A percentile compares a stretch with the other conserved stretches of the same genome.
These are phyloP conservation scores for Taenioides sp. DNA, from an alignment of 2,797 vertebrate genomes.

Conservation along the genomic window DNA sequence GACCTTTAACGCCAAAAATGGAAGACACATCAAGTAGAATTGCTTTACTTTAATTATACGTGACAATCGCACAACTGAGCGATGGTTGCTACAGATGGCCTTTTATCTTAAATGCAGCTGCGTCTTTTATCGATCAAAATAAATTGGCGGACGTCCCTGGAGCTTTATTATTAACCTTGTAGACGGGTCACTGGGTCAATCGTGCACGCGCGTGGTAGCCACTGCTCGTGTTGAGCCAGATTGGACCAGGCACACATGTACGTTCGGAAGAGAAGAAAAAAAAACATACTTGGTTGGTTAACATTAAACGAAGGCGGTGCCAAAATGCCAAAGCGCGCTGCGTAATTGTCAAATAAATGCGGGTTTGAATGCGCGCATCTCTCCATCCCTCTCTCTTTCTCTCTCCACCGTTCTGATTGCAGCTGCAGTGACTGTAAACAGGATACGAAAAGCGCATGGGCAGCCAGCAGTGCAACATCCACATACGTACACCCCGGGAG, in stretches of 20 bases:
- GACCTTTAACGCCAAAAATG: too few relatives aligned
- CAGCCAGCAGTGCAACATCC: conserved; percentile 54
- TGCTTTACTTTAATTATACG: too few relatives aligned
- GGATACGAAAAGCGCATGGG: conserved; percentile 72
- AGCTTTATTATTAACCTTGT: not conserved
- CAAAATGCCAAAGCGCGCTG: not conserved
- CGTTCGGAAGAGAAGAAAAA: not conserved
- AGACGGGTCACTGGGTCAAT: too few relatives aligned
- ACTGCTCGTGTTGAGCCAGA: not conserved
- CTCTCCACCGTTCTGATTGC: conserved; percentile 16
- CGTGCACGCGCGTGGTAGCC: not conserved
- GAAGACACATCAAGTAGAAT: too few relatives aligned
- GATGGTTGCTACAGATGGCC: too few relatives aligned
- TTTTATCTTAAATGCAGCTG: too few relatives aligned
- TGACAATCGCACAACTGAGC: too few relatives aligned
- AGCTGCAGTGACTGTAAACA: conserved; percentile 75
- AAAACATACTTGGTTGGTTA: not conserved
- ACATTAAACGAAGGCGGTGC: not conserved
- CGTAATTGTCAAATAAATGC: not conserved
- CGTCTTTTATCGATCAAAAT: not conserved
- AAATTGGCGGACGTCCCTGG: not conserved
- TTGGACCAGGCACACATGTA: conserved; percentile 10
- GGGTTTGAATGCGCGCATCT: not conserved
- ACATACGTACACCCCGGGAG: conserved; percentile 60
- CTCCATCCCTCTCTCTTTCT: not conserved